phyloP scores from a whole-genome alignment of 2,797 vertebrate genomes.

The Cossypha niveicapilla region DNA sequence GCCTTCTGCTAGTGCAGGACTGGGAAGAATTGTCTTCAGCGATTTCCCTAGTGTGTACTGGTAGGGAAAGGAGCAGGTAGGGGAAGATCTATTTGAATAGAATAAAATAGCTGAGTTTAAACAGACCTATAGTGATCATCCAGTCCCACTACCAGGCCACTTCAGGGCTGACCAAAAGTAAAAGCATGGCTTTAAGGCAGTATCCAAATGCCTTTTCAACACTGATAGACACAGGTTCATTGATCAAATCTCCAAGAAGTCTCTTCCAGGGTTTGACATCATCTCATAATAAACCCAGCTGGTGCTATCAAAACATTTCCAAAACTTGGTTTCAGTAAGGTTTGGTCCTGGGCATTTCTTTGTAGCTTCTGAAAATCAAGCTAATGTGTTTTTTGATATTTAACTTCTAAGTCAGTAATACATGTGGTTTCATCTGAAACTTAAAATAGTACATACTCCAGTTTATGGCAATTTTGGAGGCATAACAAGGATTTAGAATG shows the following conservation, averaged over 20 bases:
- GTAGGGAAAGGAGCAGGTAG: background rate
- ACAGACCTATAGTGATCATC: background rate
- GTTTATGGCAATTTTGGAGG: background rate
- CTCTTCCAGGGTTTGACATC: background rate
- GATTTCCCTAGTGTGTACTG: background rate
- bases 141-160: background rate
- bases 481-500: background rate
- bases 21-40: background rate
- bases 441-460: background rate
- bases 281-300: background rate
- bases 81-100: background rate
- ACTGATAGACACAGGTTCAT: rapidly evolving
- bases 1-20: background rate
- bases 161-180: background rate
- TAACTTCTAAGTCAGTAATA: background rate
- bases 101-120: background rate
- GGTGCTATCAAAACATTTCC: background rate
- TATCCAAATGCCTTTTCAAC: background rate
- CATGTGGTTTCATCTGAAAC: background rate
- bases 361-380: background rate
- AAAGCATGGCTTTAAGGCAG: background rate
- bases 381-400: background rate
- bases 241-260: background rate
- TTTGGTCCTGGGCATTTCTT: background rate
- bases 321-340: rapidly evolving